phyloP scores from a whole-genome alignment of 2,888 invertebrate genomes.

The Sinopyrophorus schimmeli region DNA sequence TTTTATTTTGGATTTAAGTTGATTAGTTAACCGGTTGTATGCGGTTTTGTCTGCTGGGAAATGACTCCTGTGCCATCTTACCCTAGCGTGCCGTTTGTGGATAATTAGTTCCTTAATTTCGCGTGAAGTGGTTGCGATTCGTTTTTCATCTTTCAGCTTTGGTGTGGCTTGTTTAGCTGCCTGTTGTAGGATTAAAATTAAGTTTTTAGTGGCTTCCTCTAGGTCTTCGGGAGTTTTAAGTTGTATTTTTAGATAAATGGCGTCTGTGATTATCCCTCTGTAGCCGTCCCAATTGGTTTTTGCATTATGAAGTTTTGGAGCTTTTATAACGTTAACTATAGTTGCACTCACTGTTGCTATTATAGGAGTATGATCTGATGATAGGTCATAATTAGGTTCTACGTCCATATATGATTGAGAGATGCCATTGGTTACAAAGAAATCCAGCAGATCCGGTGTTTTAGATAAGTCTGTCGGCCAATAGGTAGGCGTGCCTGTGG shows the following conservation, averaged over 20 bases:
- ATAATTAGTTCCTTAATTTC: conserved; percentile 17
- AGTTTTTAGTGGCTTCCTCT: neutral
- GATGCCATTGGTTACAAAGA: conserved; percentile 34
- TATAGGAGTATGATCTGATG: too few species aligned
- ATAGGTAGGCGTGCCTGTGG: conserved; percentile 35
- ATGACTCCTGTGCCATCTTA: conserved; percentile 25
- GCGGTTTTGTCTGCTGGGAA: conserved; percentile 27
- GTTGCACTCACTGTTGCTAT: conserved; percentile 23
- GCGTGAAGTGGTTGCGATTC: conserved; percentile 11
- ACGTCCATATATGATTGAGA: conserved; percentile 14
- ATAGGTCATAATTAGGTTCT: conserved; percentile 14
- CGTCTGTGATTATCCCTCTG: neutral
- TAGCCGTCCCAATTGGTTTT: conserved; percentile 13
- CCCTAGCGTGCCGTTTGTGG: conserved; percentile 11
- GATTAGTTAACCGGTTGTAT: conserved; percentile 16
- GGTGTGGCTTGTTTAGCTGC: neutral
- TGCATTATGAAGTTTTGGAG: conserved; percentile 10
- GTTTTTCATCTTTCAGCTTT: neutral
- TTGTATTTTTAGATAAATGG: neutral
- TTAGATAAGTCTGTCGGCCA: conserved; percentile 36
- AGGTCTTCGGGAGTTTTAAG: neutral
- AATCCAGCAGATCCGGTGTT: conserved; percentile 37
- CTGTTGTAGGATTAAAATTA: neutral
- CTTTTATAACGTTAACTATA: conserved; percentile 15
- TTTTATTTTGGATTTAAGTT: conserved; percentile 8